Evolutionary conservation across 2,797 vertebrate species (phyloP).

Genomic region (Dromococcyx pavoninus): DNA sequence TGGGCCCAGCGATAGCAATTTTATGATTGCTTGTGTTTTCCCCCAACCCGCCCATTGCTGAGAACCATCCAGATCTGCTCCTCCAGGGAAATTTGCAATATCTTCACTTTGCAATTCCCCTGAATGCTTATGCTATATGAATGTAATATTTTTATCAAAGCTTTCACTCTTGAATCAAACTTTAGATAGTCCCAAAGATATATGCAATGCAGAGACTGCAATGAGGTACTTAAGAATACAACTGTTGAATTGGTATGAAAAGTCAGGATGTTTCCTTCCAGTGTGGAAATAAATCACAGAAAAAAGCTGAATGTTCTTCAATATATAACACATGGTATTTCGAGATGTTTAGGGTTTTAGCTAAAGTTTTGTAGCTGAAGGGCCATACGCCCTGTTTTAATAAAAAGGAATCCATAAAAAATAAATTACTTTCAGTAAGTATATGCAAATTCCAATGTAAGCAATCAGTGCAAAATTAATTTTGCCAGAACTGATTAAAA

Average conservation of each 20-base stretch:
- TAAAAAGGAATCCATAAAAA: constrained; percentile 96
- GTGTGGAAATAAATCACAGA: constrained; percentile 69
- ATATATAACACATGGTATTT: constrained; percentile 43
- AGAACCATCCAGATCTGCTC: constrained; percentile 13
- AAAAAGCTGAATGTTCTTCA: constrained; percentile 60
- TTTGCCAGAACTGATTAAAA: constrained; percentile 99
- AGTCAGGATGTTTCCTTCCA: constrained; percentile 40
- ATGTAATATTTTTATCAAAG: constrained; percentile 65
- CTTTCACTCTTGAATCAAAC: constrained; percentile 63
- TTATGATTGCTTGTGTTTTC: not conserved
- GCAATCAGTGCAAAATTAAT: constrained; percentile 99
- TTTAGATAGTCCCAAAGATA: constrained; percentile 49
- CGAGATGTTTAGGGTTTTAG: constrained; percentile 74
- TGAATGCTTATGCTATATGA: constrained; percentile 46
- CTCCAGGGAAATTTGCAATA: constrained; percentile 64
- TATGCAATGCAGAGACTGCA: constrained; percentile 40
- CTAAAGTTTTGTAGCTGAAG: constrained; percentile 83
- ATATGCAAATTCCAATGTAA: constrained; percentile 99
- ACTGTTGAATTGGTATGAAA: constrained; percentile 48
- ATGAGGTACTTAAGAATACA: constrained; percentile 31
- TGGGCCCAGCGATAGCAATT: not conserved
- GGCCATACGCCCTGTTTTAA: constrained; percentile 88
- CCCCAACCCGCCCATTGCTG: not conserved
- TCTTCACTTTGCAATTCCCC: constrained; percentile 59
- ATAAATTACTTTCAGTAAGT: constrained; percentile 97